Evolutionary conservation across 2,113 vertebrate species (phyloP).

Genomic region (Anoplopoma fimbria): DNA sequence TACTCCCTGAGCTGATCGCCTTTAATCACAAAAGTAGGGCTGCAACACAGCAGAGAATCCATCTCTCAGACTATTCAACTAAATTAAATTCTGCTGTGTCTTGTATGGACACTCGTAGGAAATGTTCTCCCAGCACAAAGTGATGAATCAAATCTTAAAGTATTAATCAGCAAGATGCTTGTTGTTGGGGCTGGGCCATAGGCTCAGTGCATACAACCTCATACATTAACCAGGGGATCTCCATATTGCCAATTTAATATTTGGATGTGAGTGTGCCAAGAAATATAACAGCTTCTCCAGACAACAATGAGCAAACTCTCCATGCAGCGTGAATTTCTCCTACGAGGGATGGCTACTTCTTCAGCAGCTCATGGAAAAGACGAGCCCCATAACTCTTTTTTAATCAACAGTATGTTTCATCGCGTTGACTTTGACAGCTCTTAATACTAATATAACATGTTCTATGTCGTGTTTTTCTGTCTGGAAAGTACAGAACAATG

Average conservation of each 20-base stretch:
- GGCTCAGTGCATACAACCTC: conserved; percentile 25
- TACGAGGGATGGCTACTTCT: conserved; percentile 6
- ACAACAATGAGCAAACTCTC: conserved; percentile 23
- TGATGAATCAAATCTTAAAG: conserved; percentile 54
- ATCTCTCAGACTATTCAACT: conserved; percentile 37
- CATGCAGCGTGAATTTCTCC: conserved; percentile 1
- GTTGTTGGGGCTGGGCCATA: conserved; percentile 43
- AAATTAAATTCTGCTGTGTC: conserved; percentile 47
- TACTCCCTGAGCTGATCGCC: too few species aligned
- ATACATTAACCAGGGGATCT: conserved; percentile 52
- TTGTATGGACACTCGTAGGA: conserved; percentile 36
- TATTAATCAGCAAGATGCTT: conserved; percentile 54
- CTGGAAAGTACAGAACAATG: conserved; percentile 4
- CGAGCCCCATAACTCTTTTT: background rate
- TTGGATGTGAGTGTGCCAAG: conserved; percentile 27
- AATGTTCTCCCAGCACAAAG: conserved; percentile 36
- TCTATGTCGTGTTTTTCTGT: background rate
- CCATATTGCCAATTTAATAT: conserved; percentile 52
- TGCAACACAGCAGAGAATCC: conserved; percentile 8
- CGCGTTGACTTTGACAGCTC: background rate
- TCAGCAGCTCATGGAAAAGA: background rate
- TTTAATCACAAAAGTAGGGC: conserved; percentile 14
- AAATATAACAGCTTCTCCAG: conserved; percentile 28
- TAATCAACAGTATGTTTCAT: conserved; percentile 21
- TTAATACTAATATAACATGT: conserved; percentile 5